Conservation (phyloP, 1,140 invertebrate species). For the Eueides isabella region DNA sequence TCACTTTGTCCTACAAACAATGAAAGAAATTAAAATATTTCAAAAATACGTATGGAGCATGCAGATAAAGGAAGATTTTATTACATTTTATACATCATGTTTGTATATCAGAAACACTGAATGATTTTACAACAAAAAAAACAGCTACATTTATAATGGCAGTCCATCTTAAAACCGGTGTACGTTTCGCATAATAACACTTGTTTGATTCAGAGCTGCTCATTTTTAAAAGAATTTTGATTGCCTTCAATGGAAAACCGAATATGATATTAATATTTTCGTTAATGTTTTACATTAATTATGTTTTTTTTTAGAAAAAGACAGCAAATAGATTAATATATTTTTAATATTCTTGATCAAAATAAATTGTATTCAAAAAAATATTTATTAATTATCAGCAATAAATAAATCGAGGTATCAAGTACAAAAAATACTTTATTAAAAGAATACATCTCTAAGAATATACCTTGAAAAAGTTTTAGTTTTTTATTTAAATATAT, state of each 20-base stretch:
- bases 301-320: not conserved
- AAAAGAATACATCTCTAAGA: not conserved
- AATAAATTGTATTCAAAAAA: not conserved
- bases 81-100: not conserved
- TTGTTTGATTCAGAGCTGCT: not conserved
- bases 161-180: slow-evolving; percentile 8
- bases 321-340: not conserved
- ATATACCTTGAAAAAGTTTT: not conserved
- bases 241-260: not conserved
- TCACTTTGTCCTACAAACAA: too few species aligned
- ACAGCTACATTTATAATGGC: not conserved
- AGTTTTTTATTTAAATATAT: not conserved
- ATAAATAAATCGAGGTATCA: not conserved
- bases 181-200: not conserved
- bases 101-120: not conserved
- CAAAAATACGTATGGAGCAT: too few species aligned
- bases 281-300: not conserved
- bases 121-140: not conserved
- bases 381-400: too few species aligned
- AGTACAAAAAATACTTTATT: too few species aligned
- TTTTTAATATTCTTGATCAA: not conserved
- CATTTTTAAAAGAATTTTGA: not conserved
- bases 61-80: not conserved
- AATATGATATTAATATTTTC: not conserved
- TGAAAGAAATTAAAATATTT: too few species aligned